Evolutionary conservation across 2,113 vertebrate species (phyloP).

Genomic region (Nycticebus coucang): DNA sequence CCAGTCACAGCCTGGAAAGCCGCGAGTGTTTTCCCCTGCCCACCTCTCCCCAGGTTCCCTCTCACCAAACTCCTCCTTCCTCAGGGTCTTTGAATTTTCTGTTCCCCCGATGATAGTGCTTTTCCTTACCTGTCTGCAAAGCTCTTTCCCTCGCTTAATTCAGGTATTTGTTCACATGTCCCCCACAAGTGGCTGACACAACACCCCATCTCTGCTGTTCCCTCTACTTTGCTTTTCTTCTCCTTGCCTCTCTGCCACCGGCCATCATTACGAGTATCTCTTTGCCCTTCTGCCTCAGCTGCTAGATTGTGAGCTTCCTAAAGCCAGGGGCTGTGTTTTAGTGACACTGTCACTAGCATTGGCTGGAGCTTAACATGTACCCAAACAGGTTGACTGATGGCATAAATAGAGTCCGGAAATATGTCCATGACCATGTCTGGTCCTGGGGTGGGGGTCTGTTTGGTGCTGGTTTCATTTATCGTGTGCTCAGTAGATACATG

Average conservation of each 20-base stretch:
- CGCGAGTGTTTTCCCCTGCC: neutral
- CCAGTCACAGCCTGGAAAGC: neutral
- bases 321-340: neutral
- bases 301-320: neutral
- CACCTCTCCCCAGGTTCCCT: neutral
- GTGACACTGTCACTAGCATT: neutral
- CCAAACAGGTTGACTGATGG: neutral
- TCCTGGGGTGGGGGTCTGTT: neutral
- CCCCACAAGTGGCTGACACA: accelerated
- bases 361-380: neutral
- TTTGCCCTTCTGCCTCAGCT: neutral
- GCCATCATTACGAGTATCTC: neutral
- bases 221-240: neutral
- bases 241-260: accelerated
- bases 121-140: neutral
- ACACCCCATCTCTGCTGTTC: neutral
- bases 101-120: neutral
- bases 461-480: neutral
- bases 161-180: neutral
- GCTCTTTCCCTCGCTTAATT: neutral
- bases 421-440: neutral
- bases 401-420: neutral
- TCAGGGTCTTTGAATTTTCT: neutral
- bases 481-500: neutral
- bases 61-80: neutral